Evolutionary conservation across 2,113 vertebrate genomes (phyloP), one percentile per base, ranked within the genome.

Genomic region (Pterophyllum scalare): DNA sequence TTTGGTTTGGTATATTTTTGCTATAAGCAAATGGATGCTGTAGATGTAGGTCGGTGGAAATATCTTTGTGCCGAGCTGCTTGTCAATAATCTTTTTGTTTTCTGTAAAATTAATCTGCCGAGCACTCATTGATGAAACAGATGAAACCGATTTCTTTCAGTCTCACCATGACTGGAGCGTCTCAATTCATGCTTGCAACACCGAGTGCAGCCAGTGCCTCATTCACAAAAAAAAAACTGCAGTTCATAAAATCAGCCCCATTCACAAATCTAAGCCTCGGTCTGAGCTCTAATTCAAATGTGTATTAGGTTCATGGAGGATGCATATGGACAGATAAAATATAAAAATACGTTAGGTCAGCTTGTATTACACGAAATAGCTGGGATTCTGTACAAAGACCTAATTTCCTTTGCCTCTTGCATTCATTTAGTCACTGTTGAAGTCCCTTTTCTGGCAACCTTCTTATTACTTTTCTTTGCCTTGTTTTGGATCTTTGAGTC

Each of bases 401-500:
- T 79, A 1, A 20, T 81, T 83, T 80, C 22, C 28, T 65, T 72
- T 77, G 20, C 59, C 35, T 58, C 19, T 67, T 79, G 81, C 7
- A 6, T 82, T 82, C 26, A 83, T 76, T 85, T 77, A 72, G 26
- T 54, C 26, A 33, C 80, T 77, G 81, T 54, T 59, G 3, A 84
- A 85, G 54, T 67, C 24, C 31, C 40, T 46, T 88, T 84, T 70
- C 79, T 87, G 83, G 80, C 85, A 84, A 46, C 75, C 72, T 59
- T 81, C 75, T 82, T 56, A 52, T 83, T 77, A 80, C 85, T 88
- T 85, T 88, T 58, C 82, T 59, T 67, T 85, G 80, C 59, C 85
- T 89, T 90, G 89, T 91, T 94, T 92, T 92, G 87, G 87, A 91
- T 95, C 86, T 90, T 81, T 64, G 84, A 90, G 87, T 92, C 84